Evolutionary conservation across 2,888 invertebrate genomes (phyloP), one percentile per base, ranked within the genome.

Genomic region (Macrophya alboannulata): DNA sequence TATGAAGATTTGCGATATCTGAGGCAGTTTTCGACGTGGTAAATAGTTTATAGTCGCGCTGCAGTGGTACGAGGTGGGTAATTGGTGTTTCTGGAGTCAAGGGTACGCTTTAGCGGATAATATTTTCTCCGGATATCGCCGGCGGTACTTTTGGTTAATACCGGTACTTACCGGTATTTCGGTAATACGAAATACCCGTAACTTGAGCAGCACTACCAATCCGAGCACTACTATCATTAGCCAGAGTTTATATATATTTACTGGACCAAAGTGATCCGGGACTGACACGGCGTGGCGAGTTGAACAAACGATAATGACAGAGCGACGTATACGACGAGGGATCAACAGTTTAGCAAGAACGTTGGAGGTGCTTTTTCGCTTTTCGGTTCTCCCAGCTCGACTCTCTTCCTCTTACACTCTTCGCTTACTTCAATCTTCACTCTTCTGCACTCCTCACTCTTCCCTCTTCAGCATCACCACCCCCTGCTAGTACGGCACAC

Each of bases 271-370:
- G 83, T 83, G 68, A 83, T 83, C 83, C 83, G 68, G 48, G 65
- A 48, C 83, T 83, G 83, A 83, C 83, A 68, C 83, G 83, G 62
- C 68, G 68, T 68, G 51, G 83, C 83, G 83, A 83, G 65, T 83
- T 71, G 83, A 83, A 83, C 83, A 83, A 83, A 83, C 83, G 83
- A 83, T 83, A 83, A 83, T 83, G 83, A 83, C 83, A 83, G 68
- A 83, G 83, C 68, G 65, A 68, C 25, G n/a, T 48, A n/a, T n/a
- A 68, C 68, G 65, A 83, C 45, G 68, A 43, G 68, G 68, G 83
- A 83, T 83, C 83, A 83, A 83, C 83, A 83, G 83, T 83, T 83
- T 83, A 83, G 83, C 83, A 68, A 68, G 83, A 83, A 83, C 83
- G 48, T 37, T 43, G 83, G 48, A 83, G 68, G 83, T 83, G 83